Base-by-base conservation (phyloP, 2,888 invertebrate genomes). In the Melitaea athalia region DNA sequence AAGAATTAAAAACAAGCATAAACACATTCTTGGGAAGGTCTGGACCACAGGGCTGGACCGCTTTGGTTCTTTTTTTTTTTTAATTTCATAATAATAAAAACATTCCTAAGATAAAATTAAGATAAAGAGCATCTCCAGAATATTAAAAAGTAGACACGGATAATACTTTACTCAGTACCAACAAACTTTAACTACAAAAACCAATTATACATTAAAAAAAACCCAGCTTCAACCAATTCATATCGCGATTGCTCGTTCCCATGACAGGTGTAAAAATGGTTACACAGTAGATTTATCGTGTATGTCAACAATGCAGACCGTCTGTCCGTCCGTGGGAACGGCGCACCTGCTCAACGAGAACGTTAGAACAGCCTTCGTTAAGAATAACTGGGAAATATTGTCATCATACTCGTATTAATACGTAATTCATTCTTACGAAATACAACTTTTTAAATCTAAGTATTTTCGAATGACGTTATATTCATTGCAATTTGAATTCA, bases 251-350 rank as follows among this genome's bases (percentile, higher is more conserved):
- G n/a, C 47, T n/a, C 15, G 75, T 76, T 78, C 75, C 79, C 77
- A 78, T 77, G 76, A 74, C 88, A 87, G 87, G 84, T 87, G 86
- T 79, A 80, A 76, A 77, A 79, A 76, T 75, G 79, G 83, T 84
- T 82, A 85, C 84, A 85, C 85, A 85, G 84, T 85, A 82, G 85
- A 84, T 87, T 86, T 85, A 81, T 68, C 64, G 69, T 68, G 64
- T 73, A 69, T 73, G 72, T 73, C 72, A 75, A 75, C 72, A 73
- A 72, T 72, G 72, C 69, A 61, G 70, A 69, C 66, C 66, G 63
- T 66, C 69, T 63, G 63, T 57, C 69, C 66, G 63, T 57, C 49
- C 85, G 88, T 90, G 90, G 82, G 90, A 91, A 85, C 81, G 79
- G 69, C 68, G 77, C 91, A 92, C 89, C 91, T 91, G 91, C 78